Evolutionary conservation across 2,888 invertebrate genomes (phyloP).

Genomic region (Tineola bisselliella): DNA sequence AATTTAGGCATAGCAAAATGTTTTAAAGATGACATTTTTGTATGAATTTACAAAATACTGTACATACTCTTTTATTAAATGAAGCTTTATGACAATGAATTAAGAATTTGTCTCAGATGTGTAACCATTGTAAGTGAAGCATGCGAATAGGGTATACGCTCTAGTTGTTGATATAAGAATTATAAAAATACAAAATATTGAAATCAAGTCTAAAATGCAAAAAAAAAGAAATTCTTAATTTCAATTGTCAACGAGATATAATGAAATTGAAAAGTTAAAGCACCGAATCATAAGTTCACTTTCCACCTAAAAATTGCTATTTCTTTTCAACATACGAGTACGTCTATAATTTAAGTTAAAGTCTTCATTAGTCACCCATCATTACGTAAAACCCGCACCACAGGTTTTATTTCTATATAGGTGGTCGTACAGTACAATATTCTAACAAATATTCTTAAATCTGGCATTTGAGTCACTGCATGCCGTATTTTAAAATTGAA

Average conservation of each 20-base stretch:
- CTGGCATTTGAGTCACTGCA: background rate
- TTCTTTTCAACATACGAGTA: too few species aligned
- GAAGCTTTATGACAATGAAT: background rate
- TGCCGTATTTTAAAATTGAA: background rate
- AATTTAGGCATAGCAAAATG: too few species aligned
- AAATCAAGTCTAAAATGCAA: too few species aligned
- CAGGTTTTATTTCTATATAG: background rate
- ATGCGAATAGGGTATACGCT: conserved; percentile 6
- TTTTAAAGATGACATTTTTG: too few species aligned
- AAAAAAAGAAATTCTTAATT: too few species aligned
- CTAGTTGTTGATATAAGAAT: background rate
- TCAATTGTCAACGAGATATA: too few species aligned
- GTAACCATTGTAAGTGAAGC: background rate
- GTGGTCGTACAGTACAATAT: background rate
- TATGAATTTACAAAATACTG: background rate
- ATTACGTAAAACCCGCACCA: background rate
- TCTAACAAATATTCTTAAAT: background rate
- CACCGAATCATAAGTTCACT: too few species aligned
- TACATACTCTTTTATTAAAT: background rate
- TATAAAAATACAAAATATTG: too few species aligned
- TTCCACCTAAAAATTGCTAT: too few species aligned
- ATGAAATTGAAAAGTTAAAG: too few species aligned
- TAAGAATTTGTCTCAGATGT: background rate
- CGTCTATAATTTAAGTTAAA: background rate
- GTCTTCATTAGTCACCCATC: background rate